phyloP scores from a whole-genome alignment of 2,797 vertebrate species.

The Enteromius viviparus region DNA sequence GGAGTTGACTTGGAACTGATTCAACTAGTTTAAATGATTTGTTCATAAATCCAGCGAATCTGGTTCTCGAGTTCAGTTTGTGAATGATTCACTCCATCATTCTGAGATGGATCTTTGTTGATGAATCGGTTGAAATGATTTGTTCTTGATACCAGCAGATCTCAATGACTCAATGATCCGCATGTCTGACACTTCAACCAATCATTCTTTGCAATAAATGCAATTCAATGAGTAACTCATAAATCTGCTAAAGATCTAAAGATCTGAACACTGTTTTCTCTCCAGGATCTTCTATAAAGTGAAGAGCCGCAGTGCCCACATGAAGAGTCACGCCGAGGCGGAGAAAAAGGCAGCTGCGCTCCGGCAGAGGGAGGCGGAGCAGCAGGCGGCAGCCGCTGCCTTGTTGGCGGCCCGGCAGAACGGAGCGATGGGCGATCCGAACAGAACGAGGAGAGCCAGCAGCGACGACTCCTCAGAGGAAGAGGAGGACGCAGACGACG shows the following conservation, averaged over 20 bases:
- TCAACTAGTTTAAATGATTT: not conserved
- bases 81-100: not conserved
- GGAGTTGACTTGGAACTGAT: not conserved
- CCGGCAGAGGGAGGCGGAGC: conserved; percentile 84
- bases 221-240: not conserved
- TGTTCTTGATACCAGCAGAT: not conserved
- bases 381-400: conserved; percentile 67
- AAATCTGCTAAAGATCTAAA: not conserved
- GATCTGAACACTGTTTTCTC: not conserved
- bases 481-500: conserved; percentile 72
- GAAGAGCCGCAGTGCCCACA: conserved; percentile 98
- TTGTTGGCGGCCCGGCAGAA: conserved; percentile 73
- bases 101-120: not conserved
- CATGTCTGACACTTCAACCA: not conserved
- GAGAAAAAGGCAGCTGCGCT: conserved; percentile 95
- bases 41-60: not conserved
- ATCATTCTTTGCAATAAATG: not conserved
- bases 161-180: not conserved
- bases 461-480: conserved; percentile 77
- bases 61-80: not conserved
- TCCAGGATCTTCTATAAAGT: conserved; percentile 94
- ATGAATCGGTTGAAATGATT: not conserved
- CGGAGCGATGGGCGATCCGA: conserved; percentile 68
- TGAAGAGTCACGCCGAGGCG: conserved; percentile 98
- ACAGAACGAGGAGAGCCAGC: conserved; percentile 72